Evolutionary conservation across 2,797 vertebrate genomes (phyloP), one percentile per base, ranked within the genome.

Genomic region (Lithobates sylvaticus): DNA sequence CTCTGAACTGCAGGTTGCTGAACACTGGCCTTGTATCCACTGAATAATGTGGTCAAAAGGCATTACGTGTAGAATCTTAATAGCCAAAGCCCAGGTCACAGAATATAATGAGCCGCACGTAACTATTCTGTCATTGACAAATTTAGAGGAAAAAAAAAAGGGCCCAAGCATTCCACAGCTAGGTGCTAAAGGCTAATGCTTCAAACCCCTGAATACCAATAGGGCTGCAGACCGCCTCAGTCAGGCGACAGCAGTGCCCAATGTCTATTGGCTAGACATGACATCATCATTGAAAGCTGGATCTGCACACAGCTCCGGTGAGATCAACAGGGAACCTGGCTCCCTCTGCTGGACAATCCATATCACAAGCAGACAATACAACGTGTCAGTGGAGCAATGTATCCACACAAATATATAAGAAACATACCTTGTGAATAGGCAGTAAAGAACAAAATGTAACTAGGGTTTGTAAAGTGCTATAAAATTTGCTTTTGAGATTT

Each of bases 221-320:
- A 81, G 78, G 32, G 61, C 36, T 32, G 15, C 36, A 72, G 78
- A 67, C 67, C 44, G 32, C 29, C 32, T 29, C 36, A 70, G 39
- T 87, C 91, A 89, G 88, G 83, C 88, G 92, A 90, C 61, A 90
- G 9, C 10, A 82, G 69, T 80, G 42, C 84, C 1, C 80, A 12
- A 0, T 87, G 92, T 89, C 90, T 83, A 98, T 98, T 98, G 97
- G 97, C 91, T 93, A 88, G 81, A 91, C 94, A 96, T 99, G 96
- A 98, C 97, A 96, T 99, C 98, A 99, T 94, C 88, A 78, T 15
- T 12, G n/a, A 69, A 89, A 80, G 89, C 88, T 0, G 5, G 76
- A 88, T 82, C 12, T 86, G 58, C 68, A 39, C 9, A 78, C 88
- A 88, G 27, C 36, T 1, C 3, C 36, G 85, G 61, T 81, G 6